These are phyloP conservation scores for Silurus asotus DNA, from an alignment of 2,113 vertebrate genomes.

Conservation along the genomic window DNA sequence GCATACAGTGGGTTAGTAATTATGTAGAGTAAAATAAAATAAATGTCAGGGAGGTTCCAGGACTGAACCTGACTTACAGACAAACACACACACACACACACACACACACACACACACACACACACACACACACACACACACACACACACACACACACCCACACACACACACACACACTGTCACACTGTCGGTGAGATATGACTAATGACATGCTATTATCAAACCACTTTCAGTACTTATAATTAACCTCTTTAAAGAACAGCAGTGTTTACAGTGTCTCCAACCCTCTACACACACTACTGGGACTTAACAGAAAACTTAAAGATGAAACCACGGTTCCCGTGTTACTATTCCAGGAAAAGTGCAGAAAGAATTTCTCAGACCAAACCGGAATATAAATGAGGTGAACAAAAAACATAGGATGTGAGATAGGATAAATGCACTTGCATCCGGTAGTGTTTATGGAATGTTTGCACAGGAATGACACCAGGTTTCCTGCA, in stretches of 20 bases:
- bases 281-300: not conserved
- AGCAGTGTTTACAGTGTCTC: not conserved
- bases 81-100: not conserved
- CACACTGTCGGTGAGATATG: not conserved
- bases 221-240: not conserved
- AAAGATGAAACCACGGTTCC: not conserved
- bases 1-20: not conserved
- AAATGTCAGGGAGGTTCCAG: not conserved
- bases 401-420: not conserved
- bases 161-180: too few species aligned
- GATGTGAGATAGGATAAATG: not conserved
- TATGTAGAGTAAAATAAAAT: slow-evolving; percentile 34
- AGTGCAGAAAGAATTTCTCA: not conserved
- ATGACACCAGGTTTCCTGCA: not conserved
- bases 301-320: not conserved
- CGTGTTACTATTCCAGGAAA: not conserved
- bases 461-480: not conserved
- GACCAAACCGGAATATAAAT: not conserved
- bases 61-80: not conserved
- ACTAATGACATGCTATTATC: not conserved
- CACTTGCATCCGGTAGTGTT: not conserved
- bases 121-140: too few species aligned
- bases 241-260: not conserved
- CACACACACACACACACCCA: too few species aligned
- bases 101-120: not conserved